Conservation (phyloP, 2,113 vertebrate species). For the Onychostoma macrolepis region DNA sequence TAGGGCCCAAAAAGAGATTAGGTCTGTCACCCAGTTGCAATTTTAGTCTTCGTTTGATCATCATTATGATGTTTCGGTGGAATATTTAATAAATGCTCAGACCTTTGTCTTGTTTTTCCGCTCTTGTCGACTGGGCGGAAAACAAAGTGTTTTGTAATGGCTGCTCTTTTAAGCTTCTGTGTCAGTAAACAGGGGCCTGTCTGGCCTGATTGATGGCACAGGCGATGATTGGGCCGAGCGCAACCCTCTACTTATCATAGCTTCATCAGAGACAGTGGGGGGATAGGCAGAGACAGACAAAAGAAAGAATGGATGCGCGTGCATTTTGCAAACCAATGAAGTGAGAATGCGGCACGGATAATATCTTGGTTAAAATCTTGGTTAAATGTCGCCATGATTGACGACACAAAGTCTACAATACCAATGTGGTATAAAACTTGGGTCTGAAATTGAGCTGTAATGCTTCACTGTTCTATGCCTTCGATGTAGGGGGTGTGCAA, state of each 20-base stretch:
- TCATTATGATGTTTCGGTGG: conserved; percentile 25
- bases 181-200: conserved; percentile 26
- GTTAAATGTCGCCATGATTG: conserved; percentile 12
- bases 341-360: conserved; percentile 38
- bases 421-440: neutral
- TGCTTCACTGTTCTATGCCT: conserved; percentile 20
- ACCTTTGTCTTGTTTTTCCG: conserved; percentile 41
- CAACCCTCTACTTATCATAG: conserved; percentile 54
- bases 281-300: conserved; percentile 28
- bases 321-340: conserved; percentile 35
- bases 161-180: conserved; percentile 36
- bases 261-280: conserved; percentile 40
- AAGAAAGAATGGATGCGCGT: conserved; percentile 34
- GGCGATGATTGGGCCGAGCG: conserved; percentile 31
- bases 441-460: conserved; percentile 34
- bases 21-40: conserved; percentile 16
- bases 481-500: conserved; percentile 41
- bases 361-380: conserved; percentile 30
- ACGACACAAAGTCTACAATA: neutral
- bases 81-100: conserved; percentile 43
- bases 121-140: conserved; percentile 34
- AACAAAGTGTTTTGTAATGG: conserved; percentile 43
- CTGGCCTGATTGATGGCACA: conserved; percentile 51
- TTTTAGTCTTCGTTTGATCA: conserved; percentile 41
- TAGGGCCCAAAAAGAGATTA: conserved; percentile 33